phyloP scores from a whole-genome alignment of 2,797 vertebrate genomes.

The Hippopotamyrus pictus region DNA sequence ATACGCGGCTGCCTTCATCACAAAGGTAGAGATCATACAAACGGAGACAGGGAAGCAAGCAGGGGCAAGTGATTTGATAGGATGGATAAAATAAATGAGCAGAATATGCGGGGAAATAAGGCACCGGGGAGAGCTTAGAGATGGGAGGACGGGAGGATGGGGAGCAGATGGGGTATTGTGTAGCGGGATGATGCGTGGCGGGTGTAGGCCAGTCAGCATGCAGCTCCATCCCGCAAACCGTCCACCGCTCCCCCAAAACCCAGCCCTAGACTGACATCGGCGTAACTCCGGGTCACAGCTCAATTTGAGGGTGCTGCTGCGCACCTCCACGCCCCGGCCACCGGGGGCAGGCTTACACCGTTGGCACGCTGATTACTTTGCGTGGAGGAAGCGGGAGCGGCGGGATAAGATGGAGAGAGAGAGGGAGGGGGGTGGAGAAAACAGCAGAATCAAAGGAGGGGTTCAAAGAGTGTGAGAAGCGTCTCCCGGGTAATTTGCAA shows the following conservation, averaged over 20 bases:
- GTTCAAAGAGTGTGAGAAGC: constrained; percentile 91
- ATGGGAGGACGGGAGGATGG: background rate
- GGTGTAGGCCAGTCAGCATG: background rate
- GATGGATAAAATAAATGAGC: constrained; percentile 15
- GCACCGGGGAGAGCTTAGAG: background rate
- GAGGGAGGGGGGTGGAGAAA: constrained; percentile 48
- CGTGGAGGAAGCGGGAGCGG: constrained; percentile 57
- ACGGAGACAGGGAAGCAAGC: background rate
- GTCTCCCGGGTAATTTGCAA: constrained; percentile 96
- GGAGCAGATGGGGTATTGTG: background rate
- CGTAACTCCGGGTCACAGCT: constrained; percentile 30
- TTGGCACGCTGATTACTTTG: constrained; percentile 66
- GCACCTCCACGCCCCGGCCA: constrained; percentile 48
- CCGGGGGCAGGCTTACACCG: constrained; percentile 59
- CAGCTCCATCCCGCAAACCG: background rate
- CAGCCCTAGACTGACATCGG: background rate
- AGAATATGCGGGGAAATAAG: background rate
- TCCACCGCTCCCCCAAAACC: background rate
- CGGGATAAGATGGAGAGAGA: constrained; percentile 45
- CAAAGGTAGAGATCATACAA: constrained; percentile 19
- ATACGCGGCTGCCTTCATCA: background rate
- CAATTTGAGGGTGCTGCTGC: constrained; percentile 33
- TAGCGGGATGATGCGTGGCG: background rate
- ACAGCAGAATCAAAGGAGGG: constrained; percentile 86
- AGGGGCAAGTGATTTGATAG: background rate